These are phyloP conservation scores for Mycteria americana DNA, from an alignment of 2,797 vertebrate genomes.

Conservation along the genomic window DNA sequence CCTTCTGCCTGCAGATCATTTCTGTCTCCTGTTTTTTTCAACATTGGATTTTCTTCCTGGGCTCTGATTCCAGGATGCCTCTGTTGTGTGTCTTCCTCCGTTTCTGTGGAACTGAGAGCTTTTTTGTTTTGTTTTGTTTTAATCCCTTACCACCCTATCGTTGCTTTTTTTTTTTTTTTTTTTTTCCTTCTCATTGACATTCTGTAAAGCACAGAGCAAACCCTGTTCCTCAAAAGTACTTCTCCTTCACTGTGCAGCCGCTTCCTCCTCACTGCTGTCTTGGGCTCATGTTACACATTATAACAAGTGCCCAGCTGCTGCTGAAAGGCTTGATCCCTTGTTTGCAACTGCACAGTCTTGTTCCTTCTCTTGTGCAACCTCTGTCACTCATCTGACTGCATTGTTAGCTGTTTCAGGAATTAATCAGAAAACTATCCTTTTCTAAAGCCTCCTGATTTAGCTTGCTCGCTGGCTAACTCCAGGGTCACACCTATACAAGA, in stretches of 20 bases:
- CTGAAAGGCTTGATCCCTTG: not conserved
- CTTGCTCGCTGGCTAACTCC: not conserved
- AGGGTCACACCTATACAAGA: rapidly evolving
- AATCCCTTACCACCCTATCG: not conserved
- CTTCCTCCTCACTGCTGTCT: not conserved
- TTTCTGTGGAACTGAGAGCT: not conserved
- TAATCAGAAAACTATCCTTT: not conserved
- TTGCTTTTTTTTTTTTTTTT: not conserved
- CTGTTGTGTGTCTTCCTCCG: not conserved
- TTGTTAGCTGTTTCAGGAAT: not conserved
- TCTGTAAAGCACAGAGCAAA: not conserved
- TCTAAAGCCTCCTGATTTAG: not conserved
- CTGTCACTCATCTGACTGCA: not conserved
- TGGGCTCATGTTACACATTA: not conserved
- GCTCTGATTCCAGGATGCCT: not conserved
- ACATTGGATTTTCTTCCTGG: not conserved
- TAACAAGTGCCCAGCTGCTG: not conserved
- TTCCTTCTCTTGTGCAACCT: not conserved
- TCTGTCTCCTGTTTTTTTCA: not conserved
- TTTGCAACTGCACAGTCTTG: not conserved
- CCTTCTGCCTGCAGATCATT: not conserved
- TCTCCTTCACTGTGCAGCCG: not conserved
- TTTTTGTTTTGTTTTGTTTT: not conserved
- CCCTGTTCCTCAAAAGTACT: not conserved
- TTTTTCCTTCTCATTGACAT: not conserved